Evolutionary conservation across 2,113 vertebrate genomes (phyloP).

Genomic region (Syngnathus scovelli): DNA sequence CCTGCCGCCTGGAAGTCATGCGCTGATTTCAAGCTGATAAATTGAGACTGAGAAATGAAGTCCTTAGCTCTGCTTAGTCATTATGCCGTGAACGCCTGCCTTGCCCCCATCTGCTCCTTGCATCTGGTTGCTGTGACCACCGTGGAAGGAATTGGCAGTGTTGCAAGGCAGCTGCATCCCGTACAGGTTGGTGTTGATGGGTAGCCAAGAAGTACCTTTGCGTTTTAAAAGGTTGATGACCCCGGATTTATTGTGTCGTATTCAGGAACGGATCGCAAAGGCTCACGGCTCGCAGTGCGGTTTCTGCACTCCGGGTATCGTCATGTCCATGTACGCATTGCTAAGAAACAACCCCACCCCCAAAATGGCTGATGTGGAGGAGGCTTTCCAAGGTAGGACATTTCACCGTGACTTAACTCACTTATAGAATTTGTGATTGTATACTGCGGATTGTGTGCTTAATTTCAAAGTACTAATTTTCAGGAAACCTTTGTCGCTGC

Average conservation of each 20-base stretch:
- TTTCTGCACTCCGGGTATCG: constrained; percentile 93
- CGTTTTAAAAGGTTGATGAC: no score
- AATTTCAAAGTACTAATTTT: constrained; percentile 4
- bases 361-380: constrained; percentile 78
- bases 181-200: constrained; percentile 67
- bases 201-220: no score
- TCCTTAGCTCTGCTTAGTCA: constrained; percentile 78
- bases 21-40: constrained; percentile 7
- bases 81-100: constrained; percentile 82
- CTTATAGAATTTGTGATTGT: neutral
- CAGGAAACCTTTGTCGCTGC: constrained; percentile 94
- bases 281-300: constrained; percentile 94
- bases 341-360: constrained; percentile 81
- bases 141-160: constrained; percentile 90
- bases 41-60: neutral
- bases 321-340: constrained; percentile 94
- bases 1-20: constrained; percentile 59
- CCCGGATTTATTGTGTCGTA: neutral
- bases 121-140: constrained; percentile 86
- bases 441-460: neutral
- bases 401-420: neutral
- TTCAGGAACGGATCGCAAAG: constrained; percentile 86
- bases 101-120: constrained; percentile 85
- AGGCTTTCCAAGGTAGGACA: constrained; percentile 85
- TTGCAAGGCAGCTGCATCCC: constrained; percentile 83